Base-by-base conservation (phyloP, 2,888 invertebrate species). In the Lamproptera curius region DNA sequence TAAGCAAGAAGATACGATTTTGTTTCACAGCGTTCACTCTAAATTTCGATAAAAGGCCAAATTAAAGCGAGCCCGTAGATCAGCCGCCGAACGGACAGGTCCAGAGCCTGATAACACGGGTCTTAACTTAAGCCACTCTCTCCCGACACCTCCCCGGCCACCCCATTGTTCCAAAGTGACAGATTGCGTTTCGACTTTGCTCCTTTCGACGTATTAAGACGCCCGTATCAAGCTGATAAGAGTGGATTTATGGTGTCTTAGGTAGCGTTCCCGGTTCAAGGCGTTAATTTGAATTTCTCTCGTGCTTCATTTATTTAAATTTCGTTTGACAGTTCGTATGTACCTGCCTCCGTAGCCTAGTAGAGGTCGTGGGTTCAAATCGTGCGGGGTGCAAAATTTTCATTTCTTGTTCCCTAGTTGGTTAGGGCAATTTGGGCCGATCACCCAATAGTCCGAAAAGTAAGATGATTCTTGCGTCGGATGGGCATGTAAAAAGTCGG, bases 121-220 rank as follows among this genome's bases (percentile, higher is more conserved):
- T 63, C 61, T 65, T 49, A 34, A 40, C 61, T 65, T 49, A 34
- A 40, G 71, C 72, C 73, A 71, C 65, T 67, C 69, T 70, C 73
- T 73, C 73, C 68, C 60, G 62, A 59, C 63, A 57, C 55, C 63
- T 59, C 60, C 54, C 56, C 59, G 55, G 60, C 61, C 53, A 10
- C 11, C 65, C 68, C 72, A 74, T 76, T 74, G 73, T 68, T 61
- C 63, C 61, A 59, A 40, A 62, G 63, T 72, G 70, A 74, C 67
- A 73, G 65, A 69, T 69, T 67, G 59, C 64, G 54, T 63, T 63
- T 58, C 52, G 54, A 57, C 51, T 58, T 62, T 55, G 65, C 63
- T 62, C 65, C 59, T 40, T 38, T 40, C 35, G 15, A 38, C 45
- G 52, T 47, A 57, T 62, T 61, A 64, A 67, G 62, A 52, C 54